Percentiles rank a stretch among this genome's conserved stretches.
Conservation (phyloP, 2,888 invertebrate genomes). For the Torymus texanus region DNA sequence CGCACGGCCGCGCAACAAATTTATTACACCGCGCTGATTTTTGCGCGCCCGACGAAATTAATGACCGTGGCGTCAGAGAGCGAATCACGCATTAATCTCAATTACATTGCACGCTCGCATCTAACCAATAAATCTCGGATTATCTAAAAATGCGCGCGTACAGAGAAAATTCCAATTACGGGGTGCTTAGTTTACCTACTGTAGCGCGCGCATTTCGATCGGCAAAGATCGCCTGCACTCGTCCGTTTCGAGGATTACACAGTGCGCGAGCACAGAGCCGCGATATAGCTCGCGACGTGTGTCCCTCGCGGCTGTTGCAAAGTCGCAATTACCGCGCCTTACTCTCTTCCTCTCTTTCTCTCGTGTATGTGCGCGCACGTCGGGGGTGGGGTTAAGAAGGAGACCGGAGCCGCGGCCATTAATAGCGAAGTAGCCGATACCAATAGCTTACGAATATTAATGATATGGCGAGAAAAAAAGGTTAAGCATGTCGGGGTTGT, state of each 20-base stretch:
- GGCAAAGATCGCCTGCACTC: not conserved
- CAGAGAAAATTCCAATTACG: conserved; percentile 35
- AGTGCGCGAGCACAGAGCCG: too few species aligned
- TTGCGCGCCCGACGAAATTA: conserved; percentile 30
- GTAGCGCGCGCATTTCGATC: not conserved
- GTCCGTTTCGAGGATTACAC: not conserved
- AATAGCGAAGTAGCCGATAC: conserved; percentile 45
- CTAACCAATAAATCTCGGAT: conserved; percentile 42
- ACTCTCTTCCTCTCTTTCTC: conserved; percentile 22
- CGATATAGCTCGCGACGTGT: conserved; percentile 29
- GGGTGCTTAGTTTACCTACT: not conserved
- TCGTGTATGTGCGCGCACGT: conserved; percentile 2
- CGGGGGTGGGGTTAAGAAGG: not conserved
- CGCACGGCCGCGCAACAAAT: conserved; percentile 11
- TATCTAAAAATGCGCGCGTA: conserved; percentile 28
- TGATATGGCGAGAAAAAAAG: conserved; percentile 16
- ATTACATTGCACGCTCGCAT: conserved; percentile 23
- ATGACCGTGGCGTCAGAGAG: conserved; percentile 33
- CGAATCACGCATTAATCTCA: conserved; percentile 50
- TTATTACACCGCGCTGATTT: conserved; percentile 32
- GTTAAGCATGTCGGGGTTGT: not conserved
- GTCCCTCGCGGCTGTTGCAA: conserved; percentile 55
- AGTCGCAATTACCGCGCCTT: conserved; percentile 52
- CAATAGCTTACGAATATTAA: conserved; percentile 39
- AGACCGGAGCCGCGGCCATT: conserved; percentile 30